phyloP scores from a whole-genome alignment of 2,888 invertebrate species.

The Tachina lurida region DNA sequence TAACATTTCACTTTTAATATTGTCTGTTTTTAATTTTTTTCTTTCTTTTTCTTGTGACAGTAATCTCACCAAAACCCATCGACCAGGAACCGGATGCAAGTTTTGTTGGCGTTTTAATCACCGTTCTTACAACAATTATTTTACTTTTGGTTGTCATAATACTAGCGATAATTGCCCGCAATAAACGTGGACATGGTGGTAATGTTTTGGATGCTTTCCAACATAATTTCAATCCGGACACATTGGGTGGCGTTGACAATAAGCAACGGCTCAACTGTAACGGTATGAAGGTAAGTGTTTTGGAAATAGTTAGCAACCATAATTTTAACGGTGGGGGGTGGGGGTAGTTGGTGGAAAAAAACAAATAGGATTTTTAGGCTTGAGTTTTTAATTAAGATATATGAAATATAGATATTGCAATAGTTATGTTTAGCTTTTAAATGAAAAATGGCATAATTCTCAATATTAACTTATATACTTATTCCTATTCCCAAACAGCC shows the following conservation, averaged over 20 bases:
- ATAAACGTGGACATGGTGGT: constrained; percentile 84
- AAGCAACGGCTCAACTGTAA: constrained; percentile 83
- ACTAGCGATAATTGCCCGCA: constrained; percentile 87
- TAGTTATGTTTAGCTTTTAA: no score
- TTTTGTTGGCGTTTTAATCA: constrained; percentile 87
- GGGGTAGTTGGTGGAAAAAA: no score
- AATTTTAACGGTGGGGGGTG: no score
- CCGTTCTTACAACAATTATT: constrained; percentile 88
- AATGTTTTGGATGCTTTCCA: constrained; percentile 83
- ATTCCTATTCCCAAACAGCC: no score
- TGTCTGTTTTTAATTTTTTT: constrained; percentile 14
- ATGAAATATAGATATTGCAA: no score
- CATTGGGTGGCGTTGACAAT: constrained; percentile 82
- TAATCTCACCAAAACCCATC: constrained; percentile 84
- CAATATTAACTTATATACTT: no score
- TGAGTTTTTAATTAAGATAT: no score
- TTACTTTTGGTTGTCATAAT: constrained; percentile 88
- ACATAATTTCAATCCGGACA: constrained; percentile 83
- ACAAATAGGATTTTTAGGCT: no score
- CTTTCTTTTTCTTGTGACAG: constrained; percentile 73
- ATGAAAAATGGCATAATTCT: no score
- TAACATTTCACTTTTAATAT: neutral
- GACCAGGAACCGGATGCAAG: constrained; percentile 85
- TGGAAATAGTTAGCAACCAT: neutral
- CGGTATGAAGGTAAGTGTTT: constrained; percentile 82